phyloP scores from a whole-genome alignment of 1,140 invertebrate species.

The Drosophila lowei region DNA sequence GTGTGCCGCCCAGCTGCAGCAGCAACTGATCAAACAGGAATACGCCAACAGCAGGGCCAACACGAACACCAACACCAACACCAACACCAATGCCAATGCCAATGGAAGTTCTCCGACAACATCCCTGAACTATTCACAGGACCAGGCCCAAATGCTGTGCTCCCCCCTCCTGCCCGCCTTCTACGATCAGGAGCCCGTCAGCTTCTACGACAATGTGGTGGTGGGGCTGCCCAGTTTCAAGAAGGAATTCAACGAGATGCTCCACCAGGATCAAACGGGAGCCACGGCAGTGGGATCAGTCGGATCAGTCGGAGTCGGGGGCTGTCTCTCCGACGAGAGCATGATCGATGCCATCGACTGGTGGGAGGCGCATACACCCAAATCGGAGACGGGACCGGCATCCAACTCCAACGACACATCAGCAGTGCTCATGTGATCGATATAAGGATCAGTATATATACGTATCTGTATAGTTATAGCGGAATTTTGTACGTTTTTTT shows the following conservation, averaged over 20 bases:
- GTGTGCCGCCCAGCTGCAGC: constrained; percentile 67
- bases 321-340: constrained; percentile 79
- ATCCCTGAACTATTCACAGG: constrained; percentile 3
- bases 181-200: constrained; percentile 65
- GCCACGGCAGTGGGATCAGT: constrained; percentile 11
- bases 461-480: too few species aligned
- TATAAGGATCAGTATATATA: too few species aligned
- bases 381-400: constrained; percentile 63
- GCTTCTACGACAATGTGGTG: constrained; percentile 73
- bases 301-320: constrained; percentile 8
- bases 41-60: constrained; percentile 48
- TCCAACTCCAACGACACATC: constrained; percentile 30
- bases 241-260: constrained; percentile 78
- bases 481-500: background rate
- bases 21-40: constrained; percentile 78
- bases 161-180: constrained; percentile 62
- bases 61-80: constrained; percentile 18
- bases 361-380: constrained; percentile 84
- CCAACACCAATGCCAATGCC: constrained; percentile 13
- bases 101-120: too few species aligned
- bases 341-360: constrained; percentile 84
- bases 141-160: constrained; percentile 45
- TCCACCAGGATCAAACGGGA: constrained; percentile 69
- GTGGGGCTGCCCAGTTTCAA: constrained; percentile 69
- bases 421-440: constrained; percentile 30